Base-by-base conservation (phyloP, 2,888 invertebrate species). In the Norana najaformis region DNA sequence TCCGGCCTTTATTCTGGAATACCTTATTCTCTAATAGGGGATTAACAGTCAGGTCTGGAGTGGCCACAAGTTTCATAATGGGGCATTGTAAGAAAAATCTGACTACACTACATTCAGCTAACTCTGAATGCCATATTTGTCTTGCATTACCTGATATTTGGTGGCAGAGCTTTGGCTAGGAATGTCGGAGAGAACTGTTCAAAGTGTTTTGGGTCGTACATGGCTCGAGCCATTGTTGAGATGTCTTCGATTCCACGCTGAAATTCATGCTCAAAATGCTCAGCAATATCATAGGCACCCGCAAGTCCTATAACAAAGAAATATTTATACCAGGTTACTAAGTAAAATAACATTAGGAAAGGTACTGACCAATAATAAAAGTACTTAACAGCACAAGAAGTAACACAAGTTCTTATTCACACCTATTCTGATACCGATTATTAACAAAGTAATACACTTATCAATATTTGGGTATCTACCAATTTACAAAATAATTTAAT, bases 261-360 rank as follows among this genome's bases (percentile, higher is more conserved):
- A 13, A 92, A 91, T 91, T 94, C 94, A 91, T 94, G 93, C 41
- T 92, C 90, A 92, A 93, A 94, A 91, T 94, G 94, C 82, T 94
- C 94, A n/a, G 92, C 93, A 82, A 94, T 94, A 91, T 94, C 92
- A 91, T 94, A 94, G 30, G 94, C 94, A n/a, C 94, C 94, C 90
- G 94, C 93, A 37, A 94, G 91, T 88, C 94, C 94, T 94, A 92
- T 0, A 37, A 89, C 41, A 39, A 89, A 39, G 36, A 34, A 88
- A 20, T n/a, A 16, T 38, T 47, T 47, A 47, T 23, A 47, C 11
- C 47, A 23, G 47, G 47, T 23, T 47, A 47, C 0, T 47, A 47
- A 6, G 47, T 3, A 47, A 47, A 47, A 23, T 47, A 47, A 47
- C 5, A 11, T 4, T 41, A 13, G 18, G 41, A 41, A 16, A 47